Evolutionary conservation across 1,140 invertebrate genomes (phyloP).

Genomic region (Ruditapes philippinarum): DNA sequence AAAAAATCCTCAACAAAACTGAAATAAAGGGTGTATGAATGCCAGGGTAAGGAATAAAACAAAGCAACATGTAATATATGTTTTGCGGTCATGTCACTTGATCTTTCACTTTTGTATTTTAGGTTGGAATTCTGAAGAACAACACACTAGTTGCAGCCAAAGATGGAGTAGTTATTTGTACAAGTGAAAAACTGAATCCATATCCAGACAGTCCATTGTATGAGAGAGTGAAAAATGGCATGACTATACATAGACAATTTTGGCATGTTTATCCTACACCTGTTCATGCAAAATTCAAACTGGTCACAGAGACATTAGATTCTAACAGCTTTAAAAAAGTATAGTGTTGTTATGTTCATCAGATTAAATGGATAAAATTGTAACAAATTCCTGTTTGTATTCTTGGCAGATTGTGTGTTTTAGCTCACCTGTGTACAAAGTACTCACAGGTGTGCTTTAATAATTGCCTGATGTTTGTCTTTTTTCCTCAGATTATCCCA

Average conservation of each 20-base stretch:
- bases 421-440: too few relatives aligned
- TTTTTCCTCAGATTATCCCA: too few relatives aligned
- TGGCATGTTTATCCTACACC: conserved; percentile 77
- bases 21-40: background rate
- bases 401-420: too few relatives aligned
- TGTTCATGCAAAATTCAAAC: conserved; percentile 77
- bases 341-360: too few relatives aligned
- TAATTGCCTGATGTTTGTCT: too few relatives aligned
- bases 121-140: conserved; percentile 75
- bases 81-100: background rate
- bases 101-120: conserved; percentile 49
- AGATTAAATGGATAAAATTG: too few relatives aligned
- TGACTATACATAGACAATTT: conserved; percentile 78
- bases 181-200: conserved; percentile 75
- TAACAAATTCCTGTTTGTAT: too few relatives aligned
- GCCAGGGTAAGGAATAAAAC: background rate
- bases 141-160: conserved; percentile 75
- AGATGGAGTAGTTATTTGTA: conserved; percentile 75
- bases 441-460: too few relatives aligned
- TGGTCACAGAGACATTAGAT: conserved; percentile 79
- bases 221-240: conserved; percentile 74
- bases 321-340: too few relatives aligned
- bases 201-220: conserved; percentile 81
- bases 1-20: background rate
- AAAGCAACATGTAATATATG: background rate